phyloP scores from a whole-genome alignment of 2,113 vertebrate genomes.

The Tupaia tana region DNA sequence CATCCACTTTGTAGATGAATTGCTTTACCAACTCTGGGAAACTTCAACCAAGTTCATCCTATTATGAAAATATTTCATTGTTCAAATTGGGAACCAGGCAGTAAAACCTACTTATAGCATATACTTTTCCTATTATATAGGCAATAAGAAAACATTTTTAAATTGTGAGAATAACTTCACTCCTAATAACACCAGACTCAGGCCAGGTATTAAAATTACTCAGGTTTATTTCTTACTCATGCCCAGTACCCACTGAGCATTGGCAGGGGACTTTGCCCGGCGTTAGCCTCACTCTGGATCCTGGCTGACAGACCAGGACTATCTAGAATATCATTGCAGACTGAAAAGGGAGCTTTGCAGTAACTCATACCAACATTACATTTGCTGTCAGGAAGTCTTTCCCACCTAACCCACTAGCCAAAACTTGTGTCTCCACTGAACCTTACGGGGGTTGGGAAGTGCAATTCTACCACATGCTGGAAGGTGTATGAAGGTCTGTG shows the following conservation, averaged over 20 bases:
- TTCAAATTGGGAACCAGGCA: background rate
- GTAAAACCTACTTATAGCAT: slow-evolving; percentile 17
- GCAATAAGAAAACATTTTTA: background rate
- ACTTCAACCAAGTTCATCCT: background rate
- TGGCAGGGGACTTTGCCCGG: background rate
- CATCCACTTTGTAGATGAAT: background rate
- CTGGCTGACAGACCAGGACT: background rate
- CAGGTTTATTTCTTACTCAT: background rate
- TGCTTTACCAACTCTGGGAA: background rate
- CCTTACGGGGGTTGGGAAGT: background rate
- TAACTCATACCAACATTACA: background rate
- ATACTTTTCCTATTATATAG: background rate
- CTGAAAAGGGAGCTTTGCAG: background rate
- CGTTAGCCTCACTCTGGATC: background rate
- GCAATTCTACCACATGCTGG: too few relatives aligned
- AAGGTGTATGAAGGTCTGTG: background rate
- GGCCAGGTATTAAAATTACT: background rate
- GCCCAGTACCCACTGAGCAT: background rate
- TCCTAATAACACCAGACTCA: background rate
- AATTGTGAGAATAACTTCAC: background rate
- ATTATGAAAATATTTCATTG: background rate
- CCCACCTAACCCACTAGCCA: background rate
- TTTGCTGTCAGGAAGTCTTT: background rate
- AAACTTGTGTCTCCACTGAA: background rate
- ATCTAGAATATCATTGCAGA: background rate